Base-by-base conservation (phyloP, 1,140 invertebrate genomes). In the Pentalonia nigronervosa region DNA sequence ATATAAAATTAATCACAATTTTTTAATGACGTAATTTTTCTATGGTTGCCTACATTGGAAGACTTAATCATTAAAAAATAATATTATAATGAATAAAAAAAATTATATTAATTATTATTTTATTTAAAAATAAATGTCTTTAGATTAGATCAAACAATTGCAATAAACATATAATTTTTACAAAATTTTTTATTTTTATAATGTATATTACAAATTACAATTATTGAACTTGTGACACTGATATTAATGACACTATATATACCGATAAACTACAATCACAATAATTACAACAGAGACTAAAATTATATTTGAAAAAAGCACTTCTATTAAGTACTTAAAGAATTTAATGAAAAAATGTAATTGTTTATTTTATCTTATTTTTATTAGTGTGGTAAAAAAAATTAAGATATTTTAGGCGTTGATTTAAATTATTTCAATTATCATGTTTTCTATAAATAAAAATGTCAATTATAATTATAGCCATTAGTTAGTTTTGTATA, bases 1-100 rank as follows among this genome's bases (percentile, higher is more conserved):
- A 87, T 20, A 30, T 48, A 87, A 88, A 41, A 88, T 21, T 21
- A 50, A 50, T 50, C 20, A 50, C 30, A 48, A 89, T 53, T 53
- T 89, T 30, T 9, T 7, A 53, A 48, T 87, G 17, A n/a, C 48
- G 45, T 23, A 87, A 48, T 88, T 30, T n/a, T 53, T 20, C 48
- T 89, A 36, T 36, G 8, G n/a, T 53, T 53, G 3, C 14, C 87
- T 89, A 89, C n/a, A 36, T 36, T 89, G 87, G 87, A 89, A 89
- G 87, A 89, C 87, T 34, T 89, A 89, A 89, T 89, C n/a, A 53
- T 53, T 25, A 89, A n/a, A 88, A 36, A 34, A 89, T 67, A n/a
- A 67, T n/a, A 36, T 11, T 89, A 50, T 25, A 89, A 89, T 11
- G 2, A 89, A 53, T 53, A 25, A 53, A 89, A 50, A 89, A 53